These are phyloP conservation scores for Morpho achilles DNA, from an alignment of 2,888 invertebrate species.

Conservation along the genomic window DNA sequence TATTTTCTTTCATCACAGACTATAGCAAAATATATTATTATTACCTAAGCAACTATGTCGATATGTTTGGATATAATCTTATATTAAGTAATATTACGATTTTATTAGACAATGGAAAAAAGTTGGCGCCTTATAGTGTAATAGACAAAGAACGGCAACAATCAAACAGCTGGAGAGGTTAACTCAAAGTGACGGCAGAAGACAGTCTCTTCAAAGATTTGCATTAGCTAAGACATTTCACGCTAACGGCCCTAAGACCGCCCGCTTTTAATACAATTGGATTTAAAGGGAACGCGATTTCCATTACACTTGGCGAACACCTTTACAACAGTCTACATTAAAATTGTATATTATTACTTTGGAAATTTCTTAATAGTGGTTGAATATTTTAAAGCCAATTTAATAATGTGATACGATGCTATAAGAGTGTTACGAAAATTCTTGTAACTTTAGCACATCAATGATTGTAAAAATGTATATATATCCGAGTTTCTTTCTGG, in stretches of 20 bases:
- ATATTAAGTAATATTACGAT: too few species aligned
- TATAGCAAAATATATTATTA: too few species aligned
- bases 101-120: too few species aligned
- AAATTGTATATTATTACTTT: background rate
- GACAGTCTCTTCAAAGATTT: conserved; percentile 28
- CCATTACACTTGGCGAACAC: conserved; percentile 12
- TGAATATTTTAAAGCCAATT: background rate
- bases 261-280: conserved; percentile 33
- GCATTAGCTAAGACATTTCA: conserved; percentile 30
- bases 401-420: too few species aligned
- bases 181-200: conserved; percentile 28
- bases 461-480: too few species aligned
- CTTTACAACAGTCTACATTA: conserved; percentile 18
- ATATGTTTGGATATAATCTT: too few species aligned
- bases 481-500: too few species aligned
- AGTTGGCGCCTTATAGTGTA: background rate
- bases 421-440: too few species aligned
- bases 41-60: too few species aligned
- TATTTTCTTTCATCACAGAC: too few species aligned
- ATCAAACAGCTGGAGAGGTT: conserved; percentile 17
- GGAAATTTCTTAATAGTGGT: background rate
- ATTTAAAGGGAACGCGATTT: conserved; percentile 27
- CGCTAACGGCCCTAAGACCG: conserved; percentile 30
- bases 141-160: conserved; percentile 1
- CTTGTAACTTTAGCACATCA: too few species aligned